A percentile compares a stretch with the other conserved stretches of the same genome.
These are phyloP conservation scores for Teleiodes luculella DNA, from an alignment of 2,888 invertebrate species.

Conservation along the genomic window DNA sequence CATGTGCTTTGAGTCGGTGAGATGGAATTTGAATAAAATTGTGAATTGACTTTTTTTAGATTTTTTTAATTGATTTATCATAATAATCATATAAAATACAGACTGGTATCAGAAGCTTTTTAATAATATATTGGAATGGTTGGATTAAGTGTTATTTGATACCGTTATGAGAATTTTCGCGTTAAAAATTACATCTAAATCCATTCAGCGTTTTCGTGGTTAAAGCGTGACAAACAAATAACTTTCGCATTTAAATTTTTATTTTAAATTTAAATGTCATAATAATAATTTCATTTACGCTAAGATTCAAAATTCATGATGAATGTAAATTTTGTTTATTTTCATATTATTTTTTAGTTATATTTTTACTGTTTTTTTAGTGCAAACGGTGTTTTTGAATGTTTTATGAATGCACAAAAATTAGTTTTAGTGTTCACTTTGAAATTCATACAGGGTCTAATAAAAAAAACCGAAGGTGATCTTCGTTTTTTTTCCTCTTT, in stretches of 20 bases:
- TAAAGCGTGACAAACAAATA: too few species aligned
- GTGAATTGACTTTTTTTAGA: not conserved
- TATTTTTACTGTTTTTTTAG: slow-evolving; percentile 20
- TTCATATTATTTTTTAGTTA: not conserved
- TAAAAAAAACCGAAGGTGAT: not conserved
- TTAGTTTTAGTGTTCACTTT: slow-evolving; percentile 16
- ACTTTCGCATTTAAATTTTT: too few species aligned
- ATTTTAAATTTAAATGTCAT: too few species aligned
- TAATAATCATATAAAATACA: too few species aligned
- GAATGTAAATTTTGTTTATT: slow-evolving; percentile 1
- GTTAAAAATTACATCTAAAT: too few species aligned
- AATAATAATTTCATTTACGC: too few species aligned
- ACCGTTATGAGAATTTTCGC: too few species aligned
- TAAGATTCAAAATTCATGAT: too few species aligned
- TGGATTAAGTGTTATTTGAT: too few species aligned
- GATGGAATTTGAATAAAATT: not conserved
- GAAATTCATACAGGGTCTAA: not conserved
- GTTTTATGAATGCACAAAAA: slow-evolving; percentile 32
- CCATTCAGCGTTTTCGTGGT: too few species aligned
- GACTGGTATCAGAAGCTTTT: too few species aligned
- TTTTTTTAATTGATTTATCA: not conserved
- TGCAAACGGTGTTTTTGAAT: slow-evolving; percentile 27
- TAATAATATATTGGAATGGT: too few species aligned
- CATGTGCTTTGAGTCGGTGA: slow-evolving; percentile 24
- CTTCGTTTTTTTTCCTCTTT: not conserved